Base-by-base conservation (phyloP, 2,797 vertebrate species). In the Rhabdomys pumilio region DNA sequence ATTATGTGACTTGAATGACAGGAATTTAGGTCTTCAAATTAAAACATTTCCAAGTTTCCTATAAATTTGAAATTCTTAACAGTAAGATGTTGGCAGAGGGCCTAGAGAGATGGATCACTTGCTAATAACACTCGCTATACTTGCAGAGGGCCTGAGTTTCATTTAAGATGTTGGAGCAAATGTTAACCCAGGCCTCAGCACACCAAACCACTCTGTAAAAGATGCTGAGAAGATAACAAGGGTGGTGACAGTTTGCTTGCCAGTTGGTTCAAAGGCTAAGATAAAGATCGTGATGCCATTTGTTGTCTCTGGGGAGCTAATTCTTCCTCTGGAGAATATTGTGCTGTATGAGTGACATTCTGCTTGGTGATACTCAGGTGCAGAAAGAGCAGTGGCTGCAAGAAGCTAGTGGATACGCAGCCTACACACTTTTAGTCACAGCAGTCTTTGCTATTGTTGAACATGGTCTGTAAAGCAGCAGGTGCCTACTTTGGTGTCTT, bases 281-380 rank as follows among this genome's bases (percentile, higher is more conserved):
- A 87, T 2, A 59, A 50, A 94, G 76, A 95, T 91, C 80, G 47
- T n/a, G 63, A 72, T n/a, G 94, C 75, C 80, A 75, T 81, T 92
- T 95, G 79, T 55, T 22, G 13, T 93, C 88, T 91, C 38, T 53
- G 44, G 44, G 55, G 31, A 41, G 50, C 8, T 19, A 26, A 90
- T 93, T 91, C 47, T 91, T 94, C 92, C 86, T 80, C 89, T 95
- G 76, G 63, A 94, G 91, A 82, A 38, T 8, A 73, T 65, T 88
- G 31, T 77, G 44, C 24, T 61, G 19, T 75, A 55, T 29, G 63
- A 88, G 84, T 87, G 79, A 15, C 10, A n/a, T 69, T 91, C 24
- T 95, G 34, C n/a, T 89, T 65, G 15, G 79, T 91, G 89, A 41
- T 89, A 26, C 72, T 92, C 91, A 38, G 75, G 61, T 63, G 29